phyloP scores from a whole-genome alignment of 2,113 vertebrate species.

The Bungarus multicinctus region DNA sequence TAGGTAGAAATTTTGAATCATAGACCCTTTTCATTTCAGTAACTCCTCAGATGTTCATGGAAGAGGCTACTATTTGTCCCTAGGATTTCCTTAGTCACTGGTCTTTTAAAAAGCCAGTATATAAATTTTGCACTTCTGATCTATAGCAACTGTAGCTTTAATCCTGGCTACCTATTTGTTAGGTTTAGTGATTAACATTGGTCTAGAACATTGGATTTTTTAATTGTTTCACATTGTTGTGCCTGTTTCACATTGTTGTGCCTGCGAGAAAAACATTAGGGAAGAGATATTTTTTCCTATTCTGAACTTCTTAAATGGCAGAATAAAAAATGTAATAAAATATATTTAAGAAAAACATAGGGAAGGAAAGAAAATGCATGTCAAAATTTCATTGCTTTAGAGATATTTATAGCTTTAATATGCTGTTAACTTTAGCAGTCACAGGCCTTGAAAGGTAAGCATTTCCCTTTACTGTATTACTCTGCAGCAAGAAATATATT shows the following conservation, averaged over 20 bases:
- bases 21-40: background rate
- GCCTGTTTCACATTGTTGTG: too few species aligned
- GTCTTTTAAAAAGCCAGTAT: background rate
- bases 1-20: background rate
- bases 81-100: background rate
- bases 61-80: background rate
- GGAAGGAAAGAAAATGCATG: background rate
- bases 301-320: background rate
- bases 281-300: background rate
- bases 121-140: background rate
- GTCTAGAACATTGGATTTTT: background rate
- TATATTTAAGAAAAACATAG: too few species aligned
- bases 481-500: background rate
- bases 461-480: background rate
- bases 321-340: background rate
- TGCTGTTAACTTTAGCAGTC: background rate
- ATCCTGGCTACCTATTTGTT: background rate
- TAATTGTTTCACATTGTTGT: background rate
- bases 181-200: background rate
- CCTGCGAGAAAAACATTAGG: background rate
- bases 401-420: background rate
- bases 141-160: background rate
- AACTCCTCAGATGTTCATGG: background rate
- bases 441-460: background rate
- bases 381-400: background rate